These are phyloP conservation scores for Clarias batrachus DNA, from an alignment of 2,113 vertebrate species.

Conservation along the genomic window DNA sequence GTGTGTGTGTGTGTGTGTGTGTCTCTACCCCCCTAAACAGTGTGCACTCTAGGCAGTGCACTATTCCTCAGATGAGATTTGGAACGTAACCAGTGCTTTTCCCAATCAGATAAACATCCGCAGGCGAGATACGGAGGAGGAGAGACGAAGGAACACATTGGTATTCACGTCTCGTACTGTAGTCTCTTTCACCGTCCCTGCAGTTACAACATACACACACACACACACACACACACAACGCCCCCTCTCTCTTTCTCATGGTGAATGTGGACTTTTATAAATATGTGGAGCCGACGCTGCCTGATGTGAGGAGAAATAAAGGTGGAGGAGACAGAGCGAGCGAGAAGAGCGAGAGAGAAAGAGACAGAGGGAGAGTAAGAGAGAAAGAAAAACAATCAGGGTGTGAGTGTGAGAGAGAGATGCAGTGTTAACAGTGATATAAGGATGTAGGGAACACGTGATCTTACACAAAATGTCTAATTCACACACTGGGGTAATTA, in stretches of 20 bases:
- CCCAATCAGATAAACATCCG: conserved; percentile 46
- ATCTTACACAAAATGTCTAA: background rate
- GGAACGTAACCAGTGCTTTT: conserved; percentile 17
- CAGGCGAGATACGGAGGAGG: conserved; percentile 49
- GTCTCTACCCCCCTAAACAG: background rate
- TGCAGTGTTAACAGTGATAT: background rate
- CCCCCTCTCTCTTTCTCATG: conserved; percentile 19
- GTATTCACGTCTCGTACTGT: conserved; percentile 57
- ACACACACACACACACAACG: conserved; percentile 21
- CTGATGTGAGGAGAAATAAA: conserved; percentile 5
- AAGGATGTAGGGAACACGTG: background rate
- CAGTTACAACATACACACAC: conserved; percentile 55
- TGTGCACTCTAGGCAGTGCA: conserved; percentile 1
- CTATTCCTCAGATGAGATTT: conserved; percentile 5
- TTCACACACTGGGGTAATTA: background rate
- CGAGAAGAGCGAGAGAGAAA: background rate
- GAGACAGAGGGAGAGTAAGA: background rate
- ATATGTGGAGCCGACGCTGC: conserved; percentile 6
- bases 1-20: background rate
- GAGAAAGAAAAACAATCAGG: background rate
- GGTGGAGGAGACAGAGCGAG: background rate
- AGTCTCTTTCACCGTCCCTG: conserved; percentile 57
- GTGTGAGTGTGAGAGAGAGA: background rate
- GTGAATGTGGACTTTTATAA: conserved; percentile 49
- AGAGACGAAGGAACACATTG: conserved; percentile 51